Conservation (phyloP, 2,888 invertebrate species). For the Euplexia lucipara region DNA sequence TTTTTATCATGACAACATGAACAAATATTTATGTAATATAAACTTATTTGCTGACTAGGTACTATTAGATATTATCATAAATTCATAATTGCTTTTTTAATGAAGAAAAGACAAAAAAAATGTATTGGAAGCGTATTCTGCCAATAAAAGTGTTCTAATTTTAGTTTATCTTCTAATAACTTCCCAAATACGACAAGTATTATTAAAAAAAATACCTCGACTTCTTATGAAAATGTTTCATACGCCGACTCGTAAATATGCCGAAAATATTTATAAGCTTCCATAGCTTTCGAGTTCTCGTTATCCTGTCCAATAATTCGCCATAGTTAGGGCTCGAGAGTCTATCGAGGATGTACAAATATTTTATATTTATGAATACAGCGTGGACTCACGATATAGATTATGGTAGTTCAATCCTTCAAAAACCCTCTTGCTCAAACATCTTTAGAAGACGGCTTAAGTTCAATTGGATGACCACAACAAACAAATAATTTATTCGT, state of each 20-base stretch:
- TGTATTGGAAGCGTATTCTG: background rate
- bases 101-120: background rate
- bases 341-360: conserved; percentile 25
- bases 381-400: conserved; percentile 1
- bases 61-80: background rate
- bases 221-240: conserved; percentile 15
- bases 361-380: conserved; percentile 34
- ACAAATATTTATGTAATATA: background rate
- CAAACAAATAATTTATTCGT: background rate
- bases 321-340: conserved; percentile 43
- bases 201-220: conserved; percentile 8
- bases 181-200: conserved; percentile 3
- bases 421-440: conserved; percentile 4
- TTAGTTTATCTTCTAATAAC: background rate
- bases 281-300: conserved; percentile 45
- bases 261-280: conserved; percentile 42
- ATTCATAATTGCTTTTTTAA: conserved; percentile 11
- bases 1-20: background rate
- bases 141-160: background rate
- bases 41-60: background rate
- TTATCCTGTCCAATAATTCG: conserved; percentile 49
- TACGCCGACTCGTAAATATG: conserved; percentile 33
- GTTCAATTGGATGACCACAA: conserved; percentile 23
- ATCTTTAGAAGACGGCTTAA: conserved; percentile 24
- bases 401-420: background rate